Base-by-base conservation (phyloP, 2,888 invertebrate genomes). In the Zelleria hepariella region DNA sequence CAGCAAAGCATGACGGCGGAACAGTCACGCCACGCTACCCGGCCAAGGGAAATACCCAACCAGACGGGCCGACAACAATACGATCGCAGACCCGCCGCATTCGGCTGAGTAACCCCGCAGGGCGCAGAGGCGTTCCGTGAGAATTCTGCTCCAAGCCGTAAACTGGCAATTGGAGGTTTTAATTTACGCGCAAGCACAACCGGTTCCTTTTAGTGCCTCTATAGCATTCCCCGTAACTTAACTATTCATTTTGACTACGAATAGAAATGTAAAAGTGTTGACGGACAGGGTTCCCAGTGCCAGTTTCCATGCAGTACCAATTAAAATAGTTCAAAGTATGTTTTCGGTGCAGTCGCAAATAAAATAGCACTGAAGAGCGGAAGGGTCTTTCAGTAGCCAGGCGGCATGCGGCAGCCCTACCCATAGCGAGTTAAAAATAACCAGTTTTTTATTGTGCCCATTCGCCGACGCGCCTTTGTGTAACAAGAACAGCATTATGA, bases 341-440 rank as follows among this genome's bases (percentile, higher is more conserved):
- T n/a, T n/a, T n/a, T n/a, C n/a, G n/a, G n/a, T n/a, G 23, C 51
- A 51, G 20, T 51, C 21, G 72, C 70, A 70, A 73, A 42, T 42
- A 42, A 42, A 42, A 72, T 70, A 72, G 65, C 64, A 68, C 69
- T 75, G 72, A 80, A 80, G 79, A 75, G 76, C 78, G 78, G 82
- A 82, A 82, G 77, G 75, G 78, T 77, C 71, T 74, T 83, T 83
- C n/a, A n/a, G n/a, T n/a, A n/a, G n/a, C 82, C 82, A 78, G 81
- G 73, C 27, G 23, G 76, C 75, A 71, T 79, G 74, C 75, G 75
- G 72, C 77, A 57, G 82, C 77, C 81, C 80, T 82, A 77, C 79
- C 77, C 78, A 76, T 26, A 23, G 20, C 75, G 74, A 85, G 84
- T 85, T 86, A 86, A 86, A 86, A 86, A 86, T 87, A 87, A 86